Conservation (phyloP, 2,888 invertebrate genomes). For the Melanophora roralis region DNA sequence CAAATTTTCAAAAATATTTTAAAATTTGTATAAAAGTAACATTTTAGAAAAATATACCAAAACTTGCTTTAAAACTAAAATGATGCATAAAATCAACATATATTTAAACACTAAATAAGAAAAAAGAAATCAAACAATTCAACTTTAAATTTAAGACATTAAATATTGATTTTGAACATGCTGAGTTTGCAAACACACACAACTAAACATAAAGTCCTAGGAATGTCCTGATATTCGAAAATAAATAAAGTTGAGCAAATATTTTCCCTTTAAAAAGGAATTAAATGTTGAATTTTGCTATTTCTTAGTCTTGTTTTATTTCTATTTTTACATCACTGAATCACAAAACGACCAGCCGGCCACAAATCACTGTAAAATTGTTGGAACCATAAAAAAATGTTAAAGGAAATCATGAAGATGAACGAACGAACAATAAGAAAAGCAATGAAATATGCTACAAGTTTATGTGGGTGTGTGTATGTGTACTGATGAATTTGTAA, state of each 20-base stretch:
- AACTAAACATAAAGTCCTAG: not conserved
- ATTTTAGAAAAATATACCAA: too few species aligned
- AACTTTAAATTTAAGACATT: not conserved
- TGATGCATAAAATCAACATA: too few species aligned
- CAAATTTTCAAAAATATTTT: too few species aligned
- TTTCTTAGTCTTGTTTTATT: not conserved
- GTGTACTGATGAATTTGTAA: not conserved
- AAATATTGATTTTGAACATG: conserved; percentile 17
- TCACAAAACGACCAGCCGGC: conserved; percentile 2
- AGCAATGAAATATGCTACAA: not conserved
- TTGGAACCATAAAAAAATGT: conserved; percentile 31
- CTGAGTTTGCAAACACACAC: not conserved
- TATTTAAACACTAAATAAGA: not conserved
- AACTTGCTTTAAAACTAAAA: too few species aligned
- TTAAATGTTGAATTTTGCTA: conserved; percentile 47
- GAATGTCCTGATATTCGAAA: not conserved
- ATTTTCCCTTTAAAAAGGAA: not conserved
- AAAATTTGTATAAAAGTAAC: too few species aligned
- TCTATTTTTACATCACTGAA: not conserved
- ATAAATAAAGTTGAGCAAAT: not conserved
- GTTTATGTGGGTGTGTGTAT: too few species aligned
- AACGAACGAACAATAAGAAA: conserved; percentile 11
- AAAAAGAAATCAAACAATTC: not conserved
- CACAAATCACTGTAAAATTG: conserved; percentile 51
- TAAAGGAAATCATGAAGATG: not conserved